A percentile compares a stretch with the other conserved stretches of the same genome.
phyloP scores from a whole-genome alignment of 2,113 vertebrate species.

The Raja brachyura region DNA sequence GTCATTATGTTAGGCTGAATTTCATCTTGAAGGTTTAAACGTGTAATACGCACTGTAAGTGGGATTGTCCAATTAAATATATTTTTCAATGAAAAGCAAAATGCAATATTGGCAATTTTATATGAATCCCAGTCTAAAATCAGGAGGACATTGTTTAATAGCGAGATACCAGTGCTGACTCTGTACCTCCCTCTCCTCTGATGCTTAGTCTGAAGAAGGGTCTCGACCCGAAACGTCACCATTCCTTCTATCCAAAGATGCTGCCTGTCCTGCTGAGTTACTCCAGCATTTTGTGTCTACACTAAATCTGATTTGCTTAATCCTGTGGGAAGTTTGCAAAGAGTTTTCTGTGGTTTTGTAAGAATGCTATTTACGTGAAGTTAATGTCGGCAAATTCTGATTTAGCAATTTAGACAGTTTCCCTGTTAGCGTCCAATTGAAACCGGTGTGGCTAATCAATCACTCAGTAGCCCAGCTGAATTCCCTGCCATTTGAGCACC shows the following conservation, averaged over 20 bases:
- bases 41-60: neutral
- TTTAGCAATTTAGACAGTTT: neutral
- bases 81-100: neutral
- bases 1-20: neutral
- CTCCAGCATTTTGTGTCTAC: neutral
- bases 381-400: neutral
- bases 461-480: neutral
- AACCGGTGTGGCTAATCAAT: neutral
- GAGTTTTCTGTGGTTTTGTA: neutral
- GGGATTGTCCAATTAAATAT: neutral
- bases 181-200: too few relatives aligned
- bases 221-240: too few relatives aligned
- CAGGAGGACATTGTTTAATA: neutral
- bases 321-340: neutral
- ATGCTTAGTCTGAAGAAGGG: too few relatives aligned
- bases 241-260: too few relatives aligned
- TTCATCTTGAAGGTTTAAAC: neutral
- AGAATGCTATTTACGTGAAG: neutral
- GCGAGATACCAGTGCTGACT: neutral
- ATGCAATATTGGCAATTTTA: neutral
- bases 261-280: too few relatives aligned
- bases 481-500: neutral
- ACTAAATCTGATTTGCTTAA: neutral
- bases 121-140: neutral
- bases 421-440: neutral